Evolutionary conservation across 2,888 invertebrate genomes (phyloP).

Genomic region (Drosophila hamatofila): DNA sequence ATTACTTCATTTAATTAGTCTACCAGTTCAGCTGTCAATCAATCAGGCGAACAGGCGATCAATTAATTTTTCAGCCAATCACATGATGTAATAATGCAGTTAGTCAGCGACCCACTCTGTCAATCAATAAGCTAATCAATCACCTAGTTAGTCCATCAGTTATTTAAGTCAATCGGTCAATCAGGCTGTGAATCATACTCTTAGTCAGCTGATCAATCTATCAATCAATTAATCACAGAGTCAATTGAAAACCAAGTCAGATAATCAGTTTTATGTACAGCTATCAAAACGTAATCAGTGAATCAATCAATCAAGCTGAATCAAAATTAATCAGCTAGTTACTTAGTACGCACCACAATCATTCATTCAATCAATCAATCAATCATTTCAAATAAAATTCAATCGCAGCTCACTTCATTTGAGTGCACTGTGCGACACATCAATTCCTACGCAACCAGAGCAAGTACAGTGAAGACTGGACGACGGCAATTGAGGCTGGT

Average conservation of each 20-base stretch:
- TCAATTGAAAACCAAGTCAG: no score
- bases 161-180: background rate
- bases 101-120: background rate
- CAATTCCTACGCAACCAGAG: constrained; percentile 46
- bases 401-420: background rate
- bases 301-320: background rate
- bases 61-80: background rate
- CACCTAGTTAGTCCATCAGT: background rate
- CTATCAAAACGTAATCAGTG: no score
- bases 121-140: background rate
- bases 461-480: constrained; percentile 24
- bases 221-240: background rate
- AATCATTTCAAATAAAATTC: background rate
- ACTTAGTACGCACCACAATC: background rate
- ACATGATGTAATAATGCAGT: background rate
- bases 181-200: background rate
- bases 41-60: no score
- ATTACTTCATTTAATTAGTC: background rate
- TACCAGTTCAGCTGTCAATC: background rate
- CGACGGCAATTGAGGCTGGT: background rate
- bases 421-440: constrained; percentile 41
- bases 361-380: constrained; percentile 1
- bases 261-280: background rate
- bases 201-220: background rate
- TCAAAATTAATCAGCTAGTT: background rate